Evolutionary conservation across 2,888 invertebrate species (phyloP).

Genomic region (Corbicula japonica): DNA sequence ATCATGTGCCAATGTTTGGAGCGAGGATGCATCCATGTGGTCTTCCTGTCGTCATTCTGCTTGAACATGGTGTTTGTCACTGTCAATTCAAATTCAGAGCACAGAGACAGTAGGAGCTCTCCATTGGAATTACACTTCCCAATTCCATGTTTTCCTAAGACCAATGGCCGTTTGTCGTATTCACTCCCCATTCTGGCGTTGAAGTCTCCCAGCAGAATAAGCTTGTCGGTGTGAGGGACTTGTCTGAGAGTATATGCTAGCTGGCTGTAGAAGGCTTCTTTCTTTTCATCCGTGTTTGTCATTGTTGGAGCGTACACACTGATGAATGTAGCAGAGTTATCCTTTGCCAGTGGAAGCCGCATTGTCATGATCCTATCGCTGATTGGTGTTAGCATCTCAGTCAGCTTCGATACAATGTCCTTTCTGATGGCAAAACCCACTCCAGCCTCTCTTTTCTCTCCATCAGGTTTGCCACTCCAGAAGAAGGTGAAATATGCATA

Average conservation of each 20-base stretch:
- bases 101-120: background rate
- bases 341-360: no score
- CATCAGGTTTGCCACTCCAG: slow-evolving; percentile 1
- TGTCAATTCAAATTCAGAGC: background rate
- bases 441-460: no score
- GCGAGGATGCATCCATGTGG: slow-evolving; percentile 3
- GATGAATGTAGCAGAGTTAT: no score
- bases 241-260: background rate
- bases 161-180: slow-evolving; percentile 18
- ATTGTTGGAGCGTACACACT: slow-evolving; percentile 25
- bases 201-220: no score
- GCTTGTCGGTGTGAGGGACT: slow-evolving; percentile 5
- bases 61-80: slow-evolving; percentile 1
- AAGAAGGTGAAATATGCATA: no score
- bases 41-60: background rate
- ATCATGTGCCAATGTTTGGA: slow-evolving; percentile 4
- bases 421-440: no score
- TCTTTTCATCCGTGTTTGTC: slow-evolving; percentile 26
- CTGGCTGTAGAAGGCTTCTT: slow-evolving; percentile 20
- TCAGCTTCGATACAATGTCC: no score
- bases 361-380: no score
- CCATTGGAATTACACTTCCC: slow-evolving; percentile 6
- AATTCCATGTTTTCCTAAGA: slow-evolving; percentile 7
- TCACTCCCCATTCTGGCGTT: no score
- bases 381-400: no score